Percentiles rank a stretch among this genome's conserved stretches.
Evolutionary conservation across 2,797 vertebrate species (phyloP).

Genomic region (Pantherophis alleghaniensis): DNA sequence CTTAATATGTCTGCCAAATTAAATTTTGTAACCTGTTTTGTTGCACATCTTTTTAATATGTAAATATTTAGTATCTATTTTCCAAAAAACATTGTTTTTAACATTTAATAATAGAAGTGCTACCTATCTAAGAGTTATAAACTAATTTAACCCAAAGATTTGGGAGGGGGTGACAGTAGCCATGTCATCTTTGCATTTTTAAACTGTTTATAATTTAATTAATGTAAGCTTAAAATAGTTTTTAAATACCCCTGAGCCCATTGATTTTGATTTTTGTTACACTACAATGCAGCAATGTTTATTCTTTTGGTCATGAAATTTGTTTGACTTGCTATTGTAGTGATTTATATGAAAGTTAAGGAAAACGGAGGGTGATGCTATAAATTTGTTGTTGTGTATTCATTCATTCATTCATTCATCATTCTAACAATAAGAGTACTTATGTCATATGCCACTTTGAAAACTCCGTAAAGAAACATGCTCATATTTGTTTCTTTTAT

Average conservation of each 20-base stretch:
- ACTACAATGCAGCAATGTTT: not conserved
- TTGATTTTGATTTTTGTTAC: not conserved
- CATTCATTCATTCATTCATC: not conserved
- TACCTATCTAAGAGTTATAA: not conserved
- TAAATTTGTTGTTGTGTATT: not conserved
- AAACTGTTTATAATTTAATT: slow-evolving; percentile 50
- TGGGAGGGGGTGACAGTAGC: slow-evolving; percentile 36
- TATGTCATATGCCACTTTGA: not conserved
- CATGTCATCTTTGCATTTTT: slow-evolving; percentile 5
- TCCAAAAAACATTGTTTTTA: not conserved
- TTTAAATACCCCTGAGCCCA: not conserved
- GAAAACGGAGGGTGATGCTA: not conserved
- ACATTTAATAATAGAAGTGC: not conserved
- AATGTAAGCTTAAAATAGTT: not conserved
- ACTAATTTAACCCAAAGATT: not conserved
- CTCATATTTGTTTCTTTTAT: not conserved
- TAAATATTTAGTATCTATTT: not conserved
- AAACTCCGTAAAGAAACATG: not conserved
- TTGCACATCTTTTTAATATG: not conserved
- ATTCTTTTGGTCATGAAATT: not conserved
- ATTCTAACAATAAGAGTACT: not conserved
- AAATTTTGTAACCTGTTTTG: not conserved
- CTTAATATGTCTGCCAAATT: not conserved
- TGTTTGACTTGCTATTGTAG: not conserved
- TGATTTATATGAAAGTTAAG: slow-evolving; percentile 7